phyloP scores from a whole-genome alignment of 2,888 invertebrate species.

The Vannuccia rotundouncinata region DNA sequence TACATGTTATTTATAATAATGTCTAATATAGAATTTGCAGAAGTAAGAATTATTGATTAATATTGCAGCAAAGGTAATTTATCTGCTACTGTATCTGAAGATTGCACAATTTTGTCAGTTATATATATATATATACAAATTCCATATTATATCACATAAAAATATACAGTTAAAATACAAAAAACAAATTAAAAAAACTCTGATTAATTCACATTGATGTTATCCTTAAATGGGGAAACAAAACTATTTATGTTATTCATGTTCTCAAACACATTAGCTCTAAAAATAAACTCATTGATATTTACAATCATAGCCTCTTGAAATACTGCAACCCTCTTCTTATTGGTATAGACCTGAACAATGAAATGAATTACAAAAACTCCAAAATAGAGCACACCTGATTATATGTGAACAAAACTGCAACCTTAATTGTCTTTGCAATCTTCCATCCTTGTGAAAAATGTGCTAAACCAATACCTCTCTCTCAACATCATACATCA shows the following conservation, averaged over 20 bases:
- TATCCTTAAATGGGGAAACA: not conserved
- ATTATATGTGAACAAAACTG: not conserved
- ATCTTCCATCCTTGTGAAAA: not conserved
- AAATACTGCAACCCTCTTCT: slow-evolving; percentile 11
- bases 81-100: too few species aligned
- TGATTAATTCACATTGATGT: not conserved
- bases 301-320: not conserved
- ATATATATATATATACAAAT: too few species aligned
- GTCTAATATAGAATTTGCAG: too few species aligned
- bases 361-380: slow-evolving; percentile 6
- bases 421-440: not conserved
- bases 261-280: not conserved
- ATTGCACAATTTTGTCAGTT: too few species aligned
- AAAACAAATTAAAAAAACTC: too few species aligned
- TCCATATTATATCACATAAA: too few species aligned
- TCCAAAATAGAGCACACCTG: not conserved
- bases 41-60: too few species aligned
- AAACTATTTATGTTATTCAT: not conserved
- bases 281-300: not conserved
- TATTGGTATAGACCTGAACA: not conserved
- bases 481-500: not conserved
- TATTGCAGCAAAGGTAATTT: too few species aligned
- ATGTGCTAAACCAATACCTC: not conserved
- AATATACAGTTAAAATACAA: too few species aligned
- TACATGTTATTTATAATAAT: too few species aligned